Evolutionary conservation across 2,113 vertebrate species (phyloP).

Genomic region (Gila orcuttii): DNA sequence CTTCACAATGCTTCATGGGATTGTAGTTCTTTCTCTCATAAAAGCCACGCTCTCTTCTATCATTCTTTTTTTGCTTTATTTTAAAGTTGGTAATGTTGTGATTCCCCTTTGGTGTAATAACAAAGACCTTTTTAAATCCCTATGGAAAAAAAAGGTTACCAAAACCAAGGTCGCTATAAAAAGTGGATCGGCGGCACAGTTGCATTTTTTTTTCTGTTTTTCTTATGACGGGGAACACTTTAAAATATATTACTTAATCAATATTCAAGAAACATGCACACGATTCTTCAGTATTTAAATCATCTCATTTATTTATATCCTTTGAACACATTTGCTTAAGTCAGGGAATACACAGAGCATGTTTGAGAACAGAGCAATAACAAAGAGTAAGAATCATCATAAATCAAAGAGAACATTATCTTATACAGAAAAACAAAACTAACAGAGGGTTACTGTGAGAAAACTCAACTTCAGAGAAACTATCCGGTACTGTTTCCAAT

Average conservation of each 20-base stretch:
- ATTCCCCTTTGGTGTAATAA: too few species aligned
- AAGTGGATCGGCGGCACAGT: too few species aligned
- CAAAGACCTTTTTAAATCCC: too few species aligned
- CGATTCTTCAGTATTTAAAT: conserved; percentile 65
- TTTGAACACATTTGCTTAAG: conserved; percentile 76
- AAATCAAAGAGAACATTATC: conserved; percentile 69
- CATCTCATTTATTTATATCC: conserved; percentile 77
- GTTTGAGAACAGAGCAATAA: conserved; percentile 75
- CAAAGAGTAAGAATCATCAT: conserved; percentile 70
- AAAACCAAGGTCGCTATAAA: background rate
- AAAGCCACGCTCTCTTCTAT: too few species aligned
- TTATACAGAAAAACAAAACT: conserved; percentile 68
- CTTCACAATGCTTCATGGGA: too few species aligned
- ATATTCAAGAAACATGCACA: background rate
- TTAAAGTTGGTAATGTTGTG: too few species aligned
- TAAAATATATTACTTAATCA: background rate
- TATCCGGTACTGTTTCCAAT: conserved; percentile 52
- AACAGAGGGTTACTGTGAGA: conserved; percentile 63
- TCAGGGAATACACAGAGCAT: conserved; percentile 76
- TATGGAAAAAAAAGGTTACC: too few species aligned
- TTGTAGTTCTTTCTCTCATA: too few species aligned
- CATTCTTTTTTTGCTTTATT: too few species aligned
- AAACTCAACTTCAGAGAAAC: conserved; percentile 63
- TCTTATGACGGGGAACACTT: background rate
- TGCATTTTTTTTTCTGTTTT: too few species aligned